These are phyloP conservation scores for Lipophrys pholis DNA, from an alignment of 2,113 vertebrate genomes.

Conservation along the genomic window DNA sequence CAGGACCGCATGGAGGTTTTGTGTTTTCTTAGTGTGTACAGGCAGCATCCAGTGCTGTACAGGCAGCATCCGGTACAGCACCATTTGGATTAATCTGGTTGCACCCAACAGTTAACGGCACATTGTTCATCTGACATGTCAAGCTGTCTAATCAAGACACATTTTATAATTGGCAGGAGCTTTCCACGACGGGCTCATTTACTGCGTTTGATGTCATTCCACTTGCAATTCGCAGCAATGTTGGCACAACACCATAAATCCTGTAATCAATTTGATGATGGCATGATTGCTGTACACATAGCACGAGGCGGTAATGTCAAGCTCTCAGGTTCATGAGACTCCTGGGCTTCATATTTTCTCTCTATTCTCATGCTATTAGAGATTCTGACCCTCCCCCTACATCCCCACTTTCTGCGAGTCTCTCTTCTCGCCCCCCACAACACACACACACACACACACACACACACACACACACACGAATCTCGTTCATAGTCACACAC, in stretches of 20 bases:
- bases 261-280: slow-evolving; percentile 71
- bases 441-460: slow-evolving; percentile 32
- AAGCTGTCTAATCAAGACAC: slow-evolving; percentile 50
- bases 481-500: slow-evolving; percentile 47
- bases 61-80: slow-evolving; percentile 3
- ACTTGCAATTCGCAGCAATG: slow-evolving; percentile 61
- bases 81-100: neutral
- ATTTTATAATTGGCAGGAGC: slow-evolving; percentile 46
- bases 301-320: slow-evolving; percentile 73
- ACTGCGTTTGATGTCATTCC: slow-evolving; percentile 59
- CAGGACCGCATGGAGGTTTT: neutral
- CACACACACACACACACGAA: slow-evolving; percentile 37
- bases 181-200: slow-evolving; percentile 50
- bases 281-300: slow-evolving; percentile 71
- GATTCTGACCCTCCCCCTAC: slow-evolving; percentile 83
- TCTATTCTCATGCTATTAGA: slow-evolving; percentile 81
- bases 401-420: slow-evolving; percentile 71
- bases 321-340: slow-evolving; percentile 75
- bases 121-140: slow-evolving; percentile 38
- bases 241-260: slow-evolving; percentile 64
- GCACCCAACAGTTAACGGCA: slow-evolving; percentile 7
- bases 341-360: slow-evolving; percentile 78
- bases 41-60: slow-evolving; percentile 9
- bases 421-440: slow-evolving; percentile 55
- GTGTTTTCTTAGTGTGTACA: slow-evolving; percentile 4